These are phyloP conservation scores for Aleadryas rufinucha DNA, from an alignment of 2,113 vertebrate genomes.

Conservation along the genomic window DNA sequence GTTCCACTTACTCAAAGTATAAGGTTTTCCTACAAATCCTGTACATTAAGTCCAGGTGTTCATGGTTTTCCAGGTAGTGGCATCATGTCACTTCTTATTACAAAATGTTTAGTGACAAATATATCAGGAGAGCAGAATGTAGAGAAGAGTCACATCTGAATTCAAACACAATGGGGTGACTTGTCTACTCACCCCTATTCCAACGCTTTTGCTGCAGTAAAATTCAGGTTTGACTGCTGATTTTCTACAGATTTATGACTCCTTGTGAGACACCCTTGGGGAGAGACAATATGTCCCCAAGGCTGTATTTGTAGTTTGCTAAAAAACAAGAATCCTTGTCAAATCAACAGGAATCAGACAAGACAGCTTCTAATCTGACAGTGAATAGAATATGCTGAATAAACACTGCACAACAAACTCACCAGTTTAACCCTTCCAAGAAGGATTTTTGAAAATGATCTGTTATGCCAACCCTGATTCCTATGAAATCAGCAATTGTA, in stretches of 20 bases:
- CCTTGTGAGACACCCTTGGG: background rate
- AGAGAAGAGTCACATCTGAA: background rate
- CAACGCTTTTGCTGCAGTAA: background rate
- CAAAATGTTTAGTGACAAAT: background rate
- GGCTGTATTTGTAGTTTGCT: background rate
- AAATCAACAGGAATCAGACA: slow-evolving; percentile 31
- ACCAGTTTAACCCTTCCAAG: background rate
- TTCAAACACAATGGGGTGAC: background rate
- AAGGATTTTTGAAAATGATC: background rate
- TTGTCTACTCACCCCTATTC: background rate
- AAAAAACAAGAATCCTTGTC: slow-evolving; percentile 2
- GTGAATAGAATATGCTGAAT: background rate
- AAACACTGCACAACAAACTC: background rate
- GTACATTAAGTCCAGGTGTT: background rate
- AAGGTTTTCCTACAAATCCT: background rate
- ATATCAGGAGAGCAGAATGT: background rate
- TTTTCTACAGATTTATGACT: background rate
- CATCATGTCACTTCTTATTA: background rate
- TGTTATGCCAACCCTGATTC: background rate
- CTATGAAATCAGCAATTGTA: background rate
- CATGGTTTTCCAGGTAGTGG: background rate
- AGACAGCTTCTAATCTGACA: background rate
- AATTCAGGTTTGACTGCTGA: background rate
- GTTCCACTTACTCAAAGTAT: background rate
- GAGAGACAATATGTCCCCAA: background rate